Evolutionary conservation across 1,140 invertebrate genomes (phyloP), one percentile per base, ranked within the genome.

Genomic region (Thereuonema tuberculata): DNA sequence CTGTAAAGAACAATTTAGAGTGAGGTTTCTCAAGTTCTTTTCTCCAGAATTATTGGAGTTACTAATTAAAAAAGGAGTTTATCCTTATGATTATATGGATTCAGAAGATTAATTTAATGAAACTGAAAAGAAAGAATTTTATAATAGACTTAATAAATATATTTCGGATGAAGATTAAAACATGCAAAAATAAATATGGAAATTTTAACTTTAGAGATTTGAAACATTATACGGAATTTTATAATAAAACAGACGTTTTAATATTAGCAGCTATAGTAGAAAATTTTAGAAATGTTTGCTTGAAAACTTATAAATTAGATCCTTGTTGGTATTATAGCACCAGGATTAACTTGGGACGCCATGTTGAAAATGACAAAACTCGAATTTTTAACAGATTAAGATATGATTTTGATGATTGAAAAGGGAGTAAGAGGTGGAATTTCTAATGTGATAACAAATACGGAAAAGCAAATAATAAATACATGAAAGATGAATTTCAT

Each of bases 61-160:
- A 21, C n/a, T 69, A 17, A 37, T 61, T 3, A 54, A 60, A 12
- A 69, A 67, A n/a, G 67, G 17, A 50, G 62, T 69, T 14, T 70
- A 68, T 37, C 67, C 68, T 23, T 70, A 70, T 63, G 66, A 69
- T 28, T 69, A 67, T 56, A 64, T 68, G 37, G 62, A 67, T 58
- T 52, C 50, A 1, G 56, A 56, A 23, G 58, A 65, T 12, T 67
- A 64, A 60, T 68, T 67, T 58, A 26, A 67, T n/a, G 63, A 69
- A 48, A 63, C 52, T 15, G 9, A 60, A 14, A 64, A 60, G 24
- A 61, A 64, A 62, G 56, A 17, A 12, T 70, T 71, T 54, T 62
- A 62, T 58, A 65, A 61, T 58, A 23, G 46, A 1, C 54, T 69
- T 24, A 65, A 5, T 15, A 55, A 61, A 12, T 20, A 50, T 20